Evolutionary conservation across 53 echinoderm and acorn worm genomes (phyloP), one percentile per base, ranked within the genome.

Genomic region (Apostichopus leukothele): DNA sequence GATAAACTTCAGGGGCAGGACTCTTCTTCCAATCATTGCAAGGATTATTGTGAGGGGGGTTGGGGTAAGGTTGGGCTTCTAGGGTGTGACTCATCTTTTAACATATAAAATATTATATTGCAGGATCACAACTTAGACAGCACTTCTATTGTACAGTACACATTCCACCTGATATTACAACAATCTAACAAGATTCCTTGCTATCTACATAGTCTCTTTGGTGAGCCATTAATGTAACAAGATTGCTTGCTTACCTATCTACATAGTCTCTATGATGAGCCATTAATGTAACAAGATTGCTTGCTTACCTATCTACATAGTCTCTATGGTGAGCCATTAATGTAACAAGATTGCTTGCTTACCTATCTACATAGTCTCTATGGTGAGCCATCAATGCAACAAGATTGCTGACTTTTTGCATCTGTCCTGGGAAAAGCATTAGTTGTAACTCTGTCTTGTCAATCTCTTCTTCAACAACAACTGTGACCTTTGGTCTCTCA

Each of bases 391-490:
- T 83, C 67, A 96, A 90, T 25, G 96, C 91, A 54, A 96, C 91
- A 76, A 96, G 76, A 88, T 96, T 96, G 54, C 96, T 96, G 21
- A 96, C 94, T 89, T 96, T 96, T 90, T 96, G 96, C 14, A 96
- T 96, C 91, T 96, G 96, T 16, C 93, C 93, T 18, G 96, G 96
- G 90, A 96, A 96, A 78, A 96, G 75, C 91, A 96, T 93, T 51
- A 96, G 95, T 79, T 96, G 93, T 52, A 95, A 66, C 79, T 96
- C 95, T 9, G 93, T 93, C 89, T 93, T 92, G 78, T 96, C 96
- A 55, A 96, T 90, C 89, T 91, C 86, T 76, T 90, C 90, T 83
- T 93, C 96, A 79, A 92, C 91, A 75, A 94, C 86, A 19, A 96
- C 96, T 88, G 95, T 95, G 90, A 94, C 91, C 90, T 95, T 94